Evolutionary conservation across 2,888 invertebrate genomes (phyloP).

Genomic region (Drosophila quinaria): DNA sequence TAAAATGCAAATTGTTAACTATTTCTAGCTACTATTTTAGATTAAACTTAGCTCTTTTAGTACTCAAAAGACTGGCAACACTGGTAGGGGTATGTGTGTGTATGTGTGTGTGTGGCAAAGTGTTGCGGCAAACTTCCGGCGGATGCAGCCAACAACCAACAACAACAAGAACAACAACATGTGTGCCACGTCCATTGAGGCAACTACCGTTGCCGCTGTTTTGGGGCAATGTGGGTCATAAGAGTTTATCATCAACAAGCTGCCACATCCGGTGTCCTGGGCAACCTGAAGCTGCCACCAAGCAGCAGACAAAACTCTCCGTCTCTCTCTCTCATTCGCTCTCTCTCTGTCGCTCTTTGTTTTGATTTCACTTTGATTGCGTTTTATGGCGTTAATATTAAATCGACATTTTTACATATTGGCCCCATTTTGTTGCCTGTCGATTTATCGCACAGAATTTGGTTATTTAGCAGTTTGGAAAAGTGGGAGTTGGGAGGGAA

Average conservation of each 20-base stretch:
- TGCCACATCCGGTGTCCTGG: constrained; percentile 71
- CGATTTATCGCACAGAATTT: constrained; percentile 67
- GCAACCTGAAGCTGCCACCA: constrained; percentile 65
- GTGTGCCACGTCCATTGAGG: constrained; percentile 48
- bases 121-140: constrained; percentile 75
- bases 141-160: constrained; percentile 60
- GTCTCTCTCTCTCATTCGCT: constrained; percentile 1
- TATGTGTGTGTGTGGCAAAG: constrained; percentile 37
- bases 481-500: constrained; percentile 3
- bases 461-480: constrained; percentile 55
- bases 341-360: constrained; percentile 25
- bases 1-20: too few relatives aligned
- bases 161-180: constrained; percentile 26
- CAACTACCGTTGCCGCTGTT: constrained; percentile 7
- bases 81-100: constrained; percentile 11
- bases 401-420: constrained; percentile 63
- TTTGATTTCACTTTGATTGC: constrained; percentile 65
- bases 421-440: constrained; percentile 37
- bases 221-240: constrained; percentile 72
- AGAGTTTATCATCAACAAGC: constrained; percentile 80
- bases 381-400: constrained; percentile 75
- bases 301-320: background rate
- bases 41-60: background rate
- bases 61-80: background rate
- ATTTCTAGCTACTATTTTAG: background rate